Conservation (phyloP, 2,797 vertebrate genomes). For the Hyperoplus lanceolatus region DNA sequence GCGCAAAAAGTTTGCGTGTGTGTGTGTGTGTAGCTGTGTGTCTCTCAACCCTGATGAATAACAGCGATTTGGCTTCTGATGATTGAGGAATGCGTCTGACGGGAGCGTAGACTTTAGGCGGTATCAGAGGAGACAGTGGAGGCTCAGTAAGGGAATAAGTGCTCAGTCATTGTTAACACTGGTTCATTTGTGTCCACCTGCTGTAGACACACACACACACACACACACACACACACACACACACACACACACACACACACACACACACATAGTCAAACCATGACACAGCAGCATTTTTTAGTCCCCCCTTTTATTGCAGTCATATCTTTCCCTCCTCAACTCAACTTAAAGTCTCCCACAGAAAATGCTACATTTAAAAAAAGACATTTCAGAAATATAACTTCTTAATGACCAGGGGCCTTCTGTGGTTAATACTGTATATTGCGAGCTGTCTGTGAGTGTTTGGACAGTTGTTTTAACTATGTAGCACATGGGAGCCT, state of each 20-base stretch:
- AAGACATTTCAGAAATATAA: neutral
- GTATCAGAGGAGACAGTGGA: conserved; percentile 72
- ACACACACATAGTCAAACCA: neutral
- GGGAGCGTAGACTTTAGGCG: conserved; percentile 41
- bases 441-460: conserved; percentile 13
- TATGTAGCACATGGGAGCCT: conserved; percentile 8
- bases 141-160: conserved; percentile 70
- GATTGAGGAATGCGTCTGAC: conserved; percentile 69
- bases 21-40: neutral
- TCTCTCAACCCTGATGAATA: conserved; percentile 27
- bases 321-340: conserved; percentile 17
- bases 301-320: conserved; percentile 30
- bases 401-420: conserved; percentile 9
- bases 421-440: conserved; percentile 10
- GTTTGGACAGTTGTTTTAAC: conserved; percentile 11
- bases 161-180: conserved; percentile 84
- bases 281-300: conserved; percentile 54
- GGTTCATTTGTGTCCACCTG: conserved; percentile 81
- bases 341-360: neutral
- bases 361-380: conserved; percentile 15
- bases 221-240: conserved; percentile 33
- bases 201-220: conserved; percentile 39
- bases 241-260: conserved; percentile 18
- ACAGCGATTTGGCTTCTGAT: conserved; percentile 58
- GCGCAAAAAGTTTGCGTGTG: neutral